These are phyloP conservation scores for Serranus cabrilla DNA, from an alignment of 2,797 vertebrate genomes.

Conservation along the genomic window DNA sequence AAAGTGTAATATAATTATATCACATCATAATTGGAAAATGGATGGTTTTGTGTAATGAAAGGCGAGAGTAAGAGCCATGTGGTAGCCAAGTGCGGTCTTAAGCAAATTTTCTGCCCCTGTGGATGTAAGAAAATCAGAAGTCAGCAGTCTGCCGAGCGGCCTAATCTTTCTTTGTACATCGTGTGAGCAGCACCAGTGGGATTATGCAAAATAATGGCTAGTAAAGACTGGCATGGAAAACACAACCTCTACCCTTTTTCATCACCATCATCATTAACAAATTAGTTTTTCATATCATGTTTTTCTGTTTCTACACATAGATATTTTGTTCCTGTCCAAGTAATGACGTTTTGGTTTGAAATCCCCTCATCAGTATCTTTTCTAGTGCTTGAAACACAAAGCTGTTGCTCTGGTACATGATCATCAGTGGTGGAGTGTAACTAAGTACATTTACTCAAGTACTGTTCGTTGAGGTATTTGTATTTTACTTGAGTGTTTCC, in stretches of 20 bases:
- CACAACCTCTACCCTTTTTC: background rate
- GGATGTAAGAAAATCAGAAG: conserved; percentile 52
- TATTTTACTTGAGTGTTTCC: too few species aligned
- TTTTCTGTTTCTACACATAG: background rate
- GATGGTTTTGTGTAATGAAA: conserved; percentile 53
- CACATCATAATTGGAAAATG: conserved; percentile 63
- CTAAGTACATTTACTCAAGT: too few species aligned
- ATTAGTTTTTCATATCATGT: background rate
- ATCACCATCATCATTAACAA: background rate
- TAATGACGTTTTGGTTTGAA: background rate
- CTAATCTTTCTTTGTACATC: conserved; percentile 41
- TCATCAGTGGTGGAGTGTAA: too few species aligned
- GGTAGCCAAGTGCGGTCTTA: conserved; percentile 52
- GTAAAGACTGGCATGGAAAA: conserved; percentile 24
- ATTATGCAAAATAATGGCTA: conserved; percentile 20
- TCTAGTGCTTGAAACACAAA: conserved; percentile 14
- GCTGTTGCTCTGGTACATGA: too few species aligned
- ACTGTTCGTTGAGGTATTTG: too few species aligned
- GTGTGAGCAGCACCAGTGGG: conserved; percentile 21
- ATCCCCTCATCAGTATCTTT: background rate
- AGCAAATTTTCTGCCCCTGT: conserved; percentile 52
- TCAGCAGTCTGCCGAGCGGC: conserved; percentile 58
- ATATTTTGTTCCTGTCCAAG: background rate
- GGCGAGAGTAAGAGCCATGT: conserved; percentile 32
- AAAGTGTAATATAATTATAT: conserved; percentile 72